Conservation (phyloP, 2,888 invertebrate genomes). For the Rhingia rostrata region DNA sequence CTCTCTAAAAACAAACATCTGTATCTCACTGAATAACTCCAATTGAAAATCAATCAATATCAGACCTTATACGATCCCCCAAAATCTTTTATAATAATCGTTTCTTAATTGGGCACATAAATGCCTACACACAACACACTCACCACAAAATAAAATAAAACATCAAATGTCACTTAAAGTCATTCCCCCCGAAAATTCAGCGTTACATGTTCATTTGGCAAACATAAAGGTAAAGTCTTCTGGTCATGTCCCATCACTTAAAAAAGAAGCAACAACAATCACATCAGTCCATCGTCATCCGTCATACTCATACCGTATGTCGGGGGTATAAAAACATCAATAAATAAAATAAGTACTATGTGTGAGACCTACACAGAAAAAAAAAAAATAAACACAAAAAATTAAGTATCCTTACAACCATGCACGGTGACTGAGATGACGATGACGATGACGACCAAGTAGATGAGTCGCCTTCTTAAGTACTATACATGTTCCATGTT, state of each 20-base stretch:
- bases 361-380: conserved; percentile 74
- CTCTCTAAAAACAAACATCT: no score
- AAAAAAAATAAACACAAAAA: conserved; percentile 44
- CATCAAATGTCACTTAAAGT: conserved; percentile 65
- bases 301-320: conserved; percentile 54
- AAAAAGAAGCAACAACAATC: conserved; percentile 22
- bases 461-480: conserved; percentile 60
- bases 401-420: conserved; percentile 73
- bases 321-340: conserved; percentile 70
- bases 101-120: conserved; percentile 28
- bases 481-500: conserved; percentile 33
- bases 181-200: conserved; percentile 30
- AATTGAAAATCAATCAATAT: no score
- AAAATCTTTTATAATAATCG: conserved; percentile 7
- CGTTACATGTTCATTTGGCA: conserved; percentile 56
- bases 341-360: conserved; percentile 74
- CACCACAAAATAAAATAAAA: conserved; percentile 34
- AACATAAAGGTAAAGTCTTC: conserved; percentile 54
- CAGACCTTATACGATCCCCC: no score
- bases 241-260: conserved; percentile 68
- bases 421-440: conserved; percentile 62
- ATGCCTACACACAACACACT: conserved; percentile 10
- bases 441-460: conserved; percentile 39
- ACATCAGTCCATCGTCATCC: conserved; percentile 49
- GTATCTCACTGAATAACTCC: no score